A percentile compares a stretch with the other conserved stretches of the same genome.
Conservation (phyloP, 2,888 invertebrate genomes). For the Ganaspis brasiliensis region DNA sequence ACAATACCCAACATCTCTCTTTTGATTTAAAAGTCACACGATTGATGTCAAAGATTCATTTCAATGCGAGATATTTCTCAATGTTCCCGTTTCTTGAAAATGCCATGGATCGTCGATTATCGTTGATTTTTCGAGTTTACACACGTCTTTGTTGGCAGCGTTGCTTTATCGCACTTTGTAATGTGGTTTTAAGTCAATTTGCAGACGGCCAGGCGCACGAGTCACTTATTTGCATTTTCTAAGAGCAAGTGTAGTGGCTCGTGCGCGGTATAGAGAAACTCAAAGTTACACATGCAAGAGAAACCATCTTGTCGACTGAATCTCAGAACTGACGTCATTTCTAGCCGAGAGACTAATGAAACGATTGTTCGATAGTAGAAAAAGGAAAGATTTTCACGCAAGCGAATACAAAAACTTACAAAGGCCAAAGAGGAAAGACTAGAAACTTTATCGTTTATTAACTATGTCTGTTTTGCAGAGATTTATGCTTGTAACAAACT, state of each 20-base stretch:
- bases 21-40: not conserved
- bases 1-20: too few relatives aligned
- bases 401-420: not conserved
- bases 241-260: slow-evolving; percentile 13
- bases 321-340: slow-evolving; percentile 11
- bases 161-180: not conserved
- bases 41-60: slow-evolving; percentile 1
- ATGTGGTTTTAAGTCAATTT: slow-evolving; percentile 19
- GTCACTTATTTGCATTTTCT: slow-evolving; percentile 29
- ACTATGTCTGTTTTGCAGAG: slow-evolving; percentile 3
- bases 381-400: not conserved
- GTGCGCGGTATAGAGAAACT: slow-evolving; percentile 19
- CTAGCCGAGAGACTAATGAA: not conserved
- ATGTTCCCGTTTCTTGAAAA: not conserved
- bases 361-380: not conserved
- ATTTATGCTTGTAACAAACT: slow-evolving; percentile 15
- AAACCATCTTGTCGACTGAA: slow-evolving; percentile 14
- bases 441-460: slow-evolving; percentile 18
- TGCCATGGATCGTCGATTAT: not conserved
- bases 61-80: not conserved
- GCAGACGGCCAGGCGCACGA: slow-evolving; percentile 24
- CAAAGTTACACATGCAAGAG: not conserved
- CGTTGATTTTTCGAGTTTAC: not conserved
- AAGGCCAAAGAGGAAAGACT: not conserved
- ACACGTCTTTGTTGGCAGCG: not conserved